A percentile compares a stretch with the other conserved stretches of the same genome.
phyloP scores from a whole-genome alignment of 2,113 vertebrate species.

The Corythaixoides concolor region DNA sequence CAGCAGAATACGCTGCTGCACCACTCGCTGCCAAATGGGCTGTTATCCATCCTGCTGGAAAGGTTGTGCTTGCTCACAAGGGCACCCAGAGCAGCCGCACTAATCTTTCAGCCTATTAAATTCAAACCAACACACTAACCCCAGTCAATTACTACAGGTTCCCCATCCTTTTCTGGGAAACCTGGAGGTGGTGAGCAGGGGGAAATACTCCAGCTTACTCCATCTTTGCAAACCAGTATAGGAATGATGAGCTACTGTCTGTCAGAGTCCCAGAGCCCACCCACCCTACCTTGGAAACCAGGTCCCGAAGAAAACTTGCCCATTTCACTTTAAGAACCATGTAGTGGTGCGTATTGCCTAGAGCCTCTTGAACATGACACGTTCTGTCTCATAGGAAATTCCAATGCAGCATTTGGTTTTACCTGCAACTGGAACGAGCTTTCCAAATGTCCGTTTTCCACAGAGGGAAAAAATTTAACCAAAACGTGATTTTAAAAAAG shows the following conservation, averaged over 20 bases:
- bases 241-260: not conserved
- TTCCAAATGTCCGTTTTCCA: not conserved
- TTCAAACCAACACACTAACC: not conserved
- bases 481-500: not conserved
- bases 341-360: not conserved
- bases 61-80: not conserved
- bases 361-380: not conserved
- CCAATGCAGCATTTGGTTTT: not conserved
- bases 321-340: not conserved
- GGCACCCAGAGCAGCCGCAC: not conserved
- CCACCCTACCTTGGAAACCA: not conserved
- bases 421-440: not conserved
- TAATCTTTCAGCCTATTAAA: not conserved
- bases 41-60: not conserved
- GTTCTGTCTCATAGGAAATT: not conserved
- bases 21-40: not conserved
- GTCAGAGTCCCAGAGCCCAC: not conserved
- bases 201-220: not conserved
- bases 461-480: not conserved
- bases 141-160: not conserved
- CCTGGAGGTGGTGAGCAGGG: not conserved
- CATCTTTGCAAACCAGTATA: not conserved
- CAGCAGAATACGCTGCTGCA: not conserved
- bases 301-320: not conserved
- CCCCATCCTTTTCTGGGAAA: constrained; percentile 18